Base-by-base conservation (phyloP, 2,888 invertebrate genomes). In the Neoscelio sp. region DNA sequence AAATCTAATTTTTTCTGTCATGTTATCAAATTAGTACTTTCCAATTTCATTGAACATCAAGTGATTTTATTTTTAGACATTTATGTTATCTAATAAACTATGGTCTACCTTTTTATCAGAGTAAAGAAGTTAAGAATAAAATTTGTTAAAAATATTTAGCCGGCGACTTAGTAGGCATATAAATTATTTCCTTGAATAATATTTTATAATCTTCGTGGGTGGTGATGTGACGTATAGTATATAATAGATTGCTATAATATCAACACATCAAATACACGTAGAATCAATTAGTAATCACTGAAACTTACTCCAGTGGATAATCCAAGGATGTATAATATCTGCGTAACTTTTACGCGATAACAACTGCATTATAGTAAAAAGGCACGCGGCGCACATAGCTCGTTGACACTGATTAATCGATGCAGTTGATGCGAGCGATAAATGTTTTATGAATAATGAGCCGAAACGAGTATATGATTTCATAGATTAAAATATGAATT, bases 371-470 rank as follows among this genome's bases (percentile, higher is more conserved):
- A 46, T 52, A 44, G 58, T 64, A 78, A 74, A 71, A 73, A 54
- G 73, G 64, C 54, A 44, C 62, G 58, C 65, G 58, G 46, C 54
- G 50, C 65, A 42, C 60, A 56, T 62, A 56, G 35, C 73, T 50
- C 28, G 73, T 67, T 73, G 78, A 79, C 79, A 71, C 64, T 79
- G 79, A 79, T 79, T 79, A 79, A 79, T 79, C 68, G 74, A 70
- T 26, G 48, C 58, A 18, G 42, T 56, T 48, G 50, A 64, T 58
- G 18, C 20, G 26, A 70, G 58, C 67, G 67, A 76, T 76, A 62
- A 67, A 62, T 62, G 68, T 62, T 68, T 64, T 12, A 65, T 77
- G 70, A 77, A 64, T 70, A 77, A 75, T 68, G 67, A 68, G 23
- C 23, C 23, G 23, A 44, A 35, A 23, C 15, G n/a, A 42, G 28